These are phyloP conservation scores for Megaceryle maxima DNA, from an alignment of 2,113 vertebrate genomes.

Conservation along the genomic window DNA sequence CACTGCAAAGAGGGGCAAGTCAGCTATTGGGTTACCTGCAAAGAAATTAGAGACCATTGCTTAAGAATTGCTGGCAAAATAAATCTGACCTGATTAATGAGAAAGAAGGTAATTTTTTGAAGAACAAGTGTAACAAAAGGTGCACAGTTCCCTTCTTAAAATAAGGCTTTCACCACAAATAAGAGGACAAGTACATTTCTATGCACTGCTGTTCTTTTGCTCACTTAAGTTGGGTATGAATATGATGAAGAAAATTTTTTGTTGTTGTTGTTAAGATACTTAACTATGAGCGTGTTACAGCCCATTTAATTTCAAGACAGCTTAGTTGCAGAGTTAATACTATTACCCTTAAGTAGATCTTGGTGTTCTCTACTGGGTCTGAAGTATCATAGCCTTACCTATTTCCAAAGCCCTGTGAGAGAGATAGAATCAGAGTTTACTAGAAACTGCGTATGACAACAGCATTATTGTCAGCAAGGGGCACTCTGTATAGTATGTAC, in stretches of 20 bases:
- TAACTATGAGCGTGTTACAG: not conserved
- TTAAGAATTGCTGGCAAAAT: not conserved
- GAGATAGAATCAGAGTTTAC: not conserved
- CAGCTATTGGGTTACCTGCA: not conserved
- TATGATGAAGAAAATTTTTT: not conserved
- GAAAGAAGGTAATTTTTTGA: not conserved
- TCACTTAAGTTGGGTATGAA: not conserved
- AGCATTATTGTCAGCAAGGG: not conserved
- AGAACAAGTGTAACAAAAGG: not conserved
- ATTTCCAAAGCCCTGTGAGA: not conserved
- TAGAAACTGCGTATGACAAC: not conserved
- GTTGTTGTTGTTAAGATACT: not conserved
- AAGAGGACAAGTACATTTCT: not conserved
- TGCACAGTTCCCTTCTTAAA: not conserved
- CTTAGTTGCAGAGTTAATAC: not conserved
- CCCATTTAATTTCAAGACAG: not conserved
- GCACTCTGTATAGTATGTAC: not conserved
- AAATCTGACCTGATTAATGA: not conserved
- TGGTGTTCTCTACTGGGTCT: not conserved
- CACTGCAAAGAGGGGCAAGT: not conserved
- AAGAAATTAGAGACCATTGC: not conserved
- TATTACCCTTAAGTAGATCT: not conserved
- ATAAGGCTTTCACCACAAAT: not conserved
- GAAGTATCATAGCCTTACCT: not conserved
- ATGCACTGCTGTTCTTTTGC: not conserved